Evolutionary conservation across 2,888 invertebrate genomes (phyloP).

Genomic region (Eremobia ochroleuca): DNA sequence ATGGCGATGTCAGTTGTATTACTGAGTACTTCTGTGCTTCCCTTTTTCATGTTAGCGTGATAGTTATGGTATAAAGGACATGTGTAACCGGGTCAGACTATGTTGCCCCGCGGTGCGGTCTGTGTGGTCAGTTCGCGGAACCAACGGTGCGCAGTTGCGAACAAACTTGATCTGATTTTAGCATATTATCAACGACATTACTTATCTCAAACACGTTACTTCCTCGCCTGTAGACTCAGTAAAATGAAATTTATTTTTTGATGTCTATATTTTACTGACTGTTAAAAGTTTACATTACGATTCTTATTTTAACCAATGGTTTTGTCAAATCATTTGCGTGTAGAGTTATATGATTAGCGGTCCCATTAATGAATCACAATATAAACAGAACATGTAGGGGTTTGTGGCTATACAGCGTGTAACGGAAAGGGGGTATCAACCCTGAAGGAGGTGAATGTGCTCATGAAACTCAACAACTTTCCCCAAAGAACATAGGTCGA

Average conservation of each 20-base stretch:
- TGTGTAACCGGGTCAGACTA: constrained; percentile 52
- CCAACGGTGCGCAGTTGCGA: constrained; percentile 57
- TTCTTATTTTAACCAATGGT: neutral
- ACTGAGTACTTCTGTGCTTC: neutral
- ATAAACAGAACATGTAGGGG: neutral
- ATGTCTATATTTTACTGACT: neutral
- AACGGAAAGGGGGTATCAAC: too few relatives aligned
- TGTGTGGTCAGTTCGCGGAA: constrained; percentile 67
- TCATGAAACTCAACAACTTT: too few relatives aligned
- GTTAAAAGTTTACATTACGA: neutral
- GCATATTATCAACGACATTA: constrained; percentile 55
- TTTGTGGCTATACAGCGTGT: too few relatives aligned
- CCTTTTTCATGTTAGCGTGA: neutral
- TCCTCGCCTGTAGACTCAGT: constrained; percentile 3
- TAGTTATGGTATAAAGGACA: constrained; percentile 17
- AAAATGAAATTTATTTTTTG: neutral
- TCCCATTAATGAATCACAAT: neutral
- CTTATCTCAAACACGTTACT: constrained; percentile 37
- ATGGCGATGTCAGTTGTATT: neutral
- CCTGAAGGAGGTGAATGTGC: too few relatives aligned
- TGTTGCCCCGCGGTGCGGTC: constrained; percentile 32
- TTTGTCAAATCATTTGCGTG: neutral
- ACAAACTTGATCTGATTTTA: constrained; percentile 63
- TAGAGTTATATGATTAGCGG: too few relatives aligned
- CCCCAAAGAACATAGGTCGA: too few relatives aligned